phyloP scores from a whole-genome alignment of 2,888 invertebrate genomes.

The Fragum whitleyi region DNA sequence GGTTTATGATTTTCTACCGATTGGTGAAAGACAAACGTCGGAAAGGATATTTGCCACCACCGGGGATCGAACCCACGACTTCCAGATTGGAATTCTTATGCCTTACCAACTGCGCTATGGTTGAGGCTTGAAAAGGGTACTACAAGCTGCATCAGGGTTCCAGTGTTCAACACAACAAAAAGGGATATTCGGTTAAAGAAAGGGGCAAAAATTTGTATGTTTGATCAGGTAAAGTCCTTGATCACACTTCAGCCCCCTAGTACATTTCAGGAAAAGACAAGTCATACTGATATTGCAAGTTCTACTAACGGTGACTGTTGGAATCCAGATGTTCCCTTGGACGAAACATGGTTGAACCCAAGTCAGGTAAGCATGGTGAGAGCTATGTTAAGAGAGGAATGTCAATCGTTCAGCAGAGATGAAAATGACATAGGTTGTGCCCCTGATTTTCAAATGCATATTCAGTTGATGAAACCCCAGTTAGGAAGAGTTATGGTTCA shows the following conservation, averaged over 20 bases:
- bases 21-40: too few relatives aligned
- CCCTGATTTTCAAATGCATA: slow-evolving; percentile 32
- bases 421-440: slow-evolving; percentile 31
- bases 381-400: slow-evolving; percentile 23
- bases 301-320: background rate
- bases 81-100: too few relatives aligned
- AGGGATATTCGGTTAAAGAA: background rate
- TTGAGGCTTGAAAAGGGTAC: too few relatives aligned
- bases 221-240: slow-evolving; percentile 23
- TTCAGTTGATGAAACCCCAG: slow-evolving; percentile 13
- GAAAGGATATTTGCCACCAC: too few relatives aligned
- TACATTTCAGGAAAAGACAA: background rate
- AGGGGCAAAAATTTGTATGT: background rate
- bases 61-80: too few relatives aligned
- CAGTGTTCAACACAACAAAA: slow-evolving; percentile 14
- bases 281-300: background rate
- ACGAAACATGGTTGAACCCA: background rate
- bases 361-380: slow-evolving; percentile 30
- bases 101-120: too few relatives aligned
- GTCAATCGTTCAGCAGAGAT: slow-evolving; percentile 6
- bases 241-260: slow-evolving; percentile 19
- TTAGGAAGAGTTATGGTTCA: slow-evolving; percentile 28
- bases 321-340: slow-evolving; percentile 33
- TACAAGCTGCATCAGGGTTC: slow-evolving; percentile 8
- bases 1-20: too few relatives aligned